These are phyloP conservation scores for Gobio occitaniae DNA, from an alignment of 2,797 vertebrate species.

Conservation along the genomic window DNA sequence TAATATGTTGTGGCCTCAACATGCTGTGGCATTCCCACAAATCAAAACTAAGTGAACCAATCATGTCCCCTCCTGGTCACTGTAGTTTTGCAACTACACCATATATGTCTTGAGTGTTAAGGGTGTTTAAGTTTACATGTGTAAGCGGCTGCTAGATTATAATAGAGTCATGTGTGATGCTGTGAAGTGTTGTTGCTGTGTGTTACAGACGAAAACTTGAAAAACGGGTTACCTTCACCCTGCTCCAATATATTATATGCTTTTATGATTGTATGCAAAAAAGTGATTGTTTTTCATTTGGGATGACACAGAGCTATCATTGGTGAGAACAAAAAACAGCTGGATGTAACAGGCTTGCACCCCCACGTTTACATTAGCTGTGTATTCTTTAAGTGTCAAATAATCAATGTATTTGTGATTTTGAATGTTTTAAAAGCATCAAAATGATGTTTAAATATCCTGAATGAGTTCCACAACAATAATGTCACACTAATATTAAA, in stretches of 20 bases:
- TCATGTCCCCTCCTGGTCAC: not conserved
- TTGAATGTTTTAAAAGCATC: slow-evolving; percentile 28
- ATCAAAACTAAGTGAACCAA: not conserved
- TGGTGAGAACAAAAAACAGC: slow-evolving; percentile 3
- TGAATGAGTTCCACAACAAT: not conserved
- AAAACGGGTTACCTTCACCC: not conserved
- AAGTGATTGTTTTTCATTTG: slow-evolving; percentile 13
- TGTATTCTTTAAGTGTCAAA: slow-evolving; percentile 11
- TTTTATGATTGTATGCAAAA: slow-evolving; percentile 45
- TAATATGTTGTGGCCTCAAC: too few relatives aligned
- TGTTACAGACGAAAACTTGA: slow-evolving; percentile 24
- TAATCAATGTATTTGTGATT: not conserved
- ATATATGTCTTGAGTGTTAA: not conserved
- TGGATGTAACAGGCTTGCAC: not conserved
- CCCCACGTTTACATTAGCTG: not conserved
- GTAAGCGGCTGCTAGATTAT: not conserved
- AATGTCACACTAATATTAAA: not conserved
- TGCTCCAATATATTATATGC: not conserved
- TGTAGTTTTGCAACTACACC: not conserved
- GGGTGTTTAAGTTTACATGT: not conserved
- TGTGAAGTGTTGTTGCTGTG: slow-evolving; percentile 20
- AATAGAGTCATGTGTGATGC: slow-evolving; percentile 19
- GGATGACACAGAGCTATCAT: not conserved
- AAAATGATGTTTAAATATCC: not conserved
- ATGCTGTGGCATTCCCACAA: not conserved